phyloP scores from a whole-genome alignment of 2,888 invertebrate genomes.

The Diaprepes abbreviatus region DNA sequence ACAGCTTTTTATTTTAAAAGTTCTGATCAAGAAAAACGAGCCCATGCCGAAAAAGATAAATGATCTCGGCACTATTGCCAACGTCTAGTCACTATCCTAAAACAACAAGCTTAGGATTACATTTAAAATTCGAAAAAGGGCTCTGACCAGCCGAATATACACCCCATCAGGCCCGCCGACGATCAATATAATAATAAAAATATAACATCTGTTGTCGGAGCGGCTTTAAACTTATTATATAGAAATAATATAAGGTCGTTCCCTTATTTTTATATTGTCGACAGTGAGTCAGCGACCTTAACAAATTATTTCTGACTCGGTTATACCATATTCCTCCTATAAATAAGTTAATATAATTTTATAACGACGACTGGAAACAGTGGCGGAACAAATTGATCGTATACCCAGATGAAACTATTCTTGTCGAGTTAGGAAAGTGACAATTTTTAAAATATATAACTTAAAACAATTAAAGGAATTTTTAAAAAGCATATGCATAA shows the following conservation, averaged over 20 bases:
- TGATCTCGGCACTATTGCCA: too few relatives aligned
- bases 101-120: not conserved
- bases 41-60: too few relatives aligned
- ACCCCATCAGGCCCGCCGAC: not conserved
- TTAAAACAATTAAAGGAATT: too few relatives aligned
- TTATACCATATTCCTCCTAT: constrained; percentile 33
- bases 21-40: too few relatives aligned
- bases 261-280: constrained; percentile 34
- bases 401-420: too few relatives aligned
- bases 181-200: constrained; percentile 31
- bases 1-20: too few relatives aligned
- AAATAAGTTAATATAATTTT: constrained; percentile 38
- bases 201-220: constrained; percentile 20
- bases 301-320: constrained; percentile 37
- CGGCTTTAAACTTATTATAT: constrained; percentile 37
- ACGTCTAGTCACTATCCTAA: not conserved
- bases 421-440: too few relatives aligned
- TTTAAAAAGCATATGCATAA: too few relatives aligned
- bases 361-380: constrained; percentile 21
- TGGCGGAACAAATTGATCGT: constrained; percentile 12
- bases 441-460: too few relatives aligned
- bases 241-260: constrained; percentile 35
- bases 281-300: constrained; percentile 36
- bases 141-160: not conserved
- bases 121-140: constrained; percentile 8